Evolutionary conservation across 2,888 invertebrate genomes (phyloP).

Genomic region (Tetragonisca angustula): DNA sequence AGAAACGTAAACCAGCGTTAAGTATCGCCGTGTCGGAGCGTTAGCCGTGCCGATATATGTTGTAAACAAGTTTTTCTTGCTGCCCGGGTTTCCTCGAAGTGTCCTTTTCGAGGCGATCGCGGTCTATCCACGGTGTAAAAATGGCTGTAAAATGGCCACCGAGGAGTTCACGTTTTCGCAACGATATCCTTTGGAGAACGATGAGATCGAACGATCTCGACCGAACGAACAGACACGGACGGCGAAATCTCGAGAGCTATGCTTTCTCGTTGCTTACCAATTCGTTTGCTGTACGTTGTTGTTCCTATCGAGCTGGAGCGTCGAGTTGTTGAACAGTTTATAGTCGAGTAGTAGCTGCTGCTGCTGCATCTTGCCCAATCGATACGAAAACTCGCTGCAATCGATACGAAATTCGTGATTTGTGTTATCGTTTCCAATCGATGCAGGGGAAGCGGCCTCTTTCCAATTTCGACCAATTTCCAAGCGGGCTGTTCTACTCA

Average conservation of each 20-base stretch:
- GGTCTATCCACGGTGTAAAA: not conserved
- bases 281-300: slow-evolving; percentile 57
- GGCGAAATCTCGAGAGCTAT: not conserved
- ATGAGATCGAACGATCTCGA: not conserved
- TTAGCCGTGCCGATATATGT: not conserved
- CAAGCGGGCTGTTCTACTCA: not conserved
- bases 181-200: not conserved
- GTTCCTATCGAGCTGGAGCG: slow-evolving; percentile 63
- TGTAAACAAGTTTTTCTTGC: slow-evolving; percentile 55
- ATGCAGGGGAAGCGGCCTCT: too few species aligned
- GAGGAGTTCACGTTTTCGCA: too few species aligned
- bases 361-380: slow-evolving; percentile 49
- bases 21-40: not conserved
- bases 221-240: not conserved
- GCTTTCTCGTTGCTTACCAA: slow-evolving; percentile 61
- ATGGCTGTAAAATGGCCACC: too few species aligned
- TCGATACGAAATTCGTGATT: slow-evolving; percentile 25
- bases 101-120: slow-evolving; percentile 9
- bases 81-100: not conserved
- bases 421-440: not conserved
- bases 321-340: slow-evolving; percentile 56
- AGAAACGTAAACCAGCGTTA: not conserved
- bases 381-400: slow-evolving; percentile 22
- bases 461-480: too few species aligned
- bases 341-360: slow-evolving; percentile 62